Base-by-base conservation (phyloP, 2,888 invertebrate species). In the Endomychus coccineus region DNA sequence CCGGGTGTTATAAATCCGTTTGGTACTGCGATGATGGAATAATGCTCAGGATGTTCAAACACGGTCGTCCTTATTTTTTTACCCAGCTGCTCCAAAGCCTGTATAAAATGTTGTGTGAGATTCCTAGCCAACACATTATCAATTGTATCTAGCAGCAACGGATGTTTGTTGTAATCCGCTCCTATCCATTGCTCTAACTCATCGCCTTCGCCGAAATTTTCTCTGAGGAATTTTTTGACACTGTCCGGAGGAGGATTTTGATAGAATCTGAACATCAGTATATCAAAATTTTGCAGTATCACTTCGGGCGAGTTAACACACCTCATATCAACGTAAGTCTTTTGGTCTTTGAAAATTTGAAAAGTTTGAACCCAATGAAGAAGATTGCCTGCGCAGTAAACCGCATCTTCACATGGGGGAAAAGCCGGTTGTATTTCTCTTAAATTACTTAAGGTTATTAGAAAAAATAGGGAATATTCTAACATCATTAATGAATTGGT, bases 321-420 rank as follows among this genome's bases (percentile, higher is more conserved):
- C 45, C 77, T 76, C 65, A 82, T 75, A 58, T 90, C 88, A 7
- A 89, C 88, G 62, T 88, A 89, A 1, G 81, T 78, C 61, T 89
- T 90, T 16, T 86, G 87, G 62, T 90, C 88, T 6, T 67, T 58
- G 62, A 71, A 86, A 39, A 88, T 62, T 10, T 68, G 60, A 0
- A 79, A 71, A 59, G 74, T 66, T 62, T 88, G 86, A 3, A 88
- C 74, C 13, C 76, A 71, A 50, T 83, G 78, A 28, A 90, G 71
- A 2, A 89, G 68, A 0, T 73, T 65, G 27, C 88, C 86, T 53
- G 80, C 66, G 64, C 87, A 88, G 69, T 80, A 88, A 45, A 88
- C 72, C 24, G 74, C 71, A 52, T 76, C 81, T 48, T 51, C 52
- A 52, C 76, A 76, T n/a, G n/a, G n/a, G n/a, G n/a, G n/a, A n/a